These are phyloP conservation scores for Drosophila bipectinata DNA, from an alignment of 1,140 invertebrate species.

Conservation along the genomic window DNA sequence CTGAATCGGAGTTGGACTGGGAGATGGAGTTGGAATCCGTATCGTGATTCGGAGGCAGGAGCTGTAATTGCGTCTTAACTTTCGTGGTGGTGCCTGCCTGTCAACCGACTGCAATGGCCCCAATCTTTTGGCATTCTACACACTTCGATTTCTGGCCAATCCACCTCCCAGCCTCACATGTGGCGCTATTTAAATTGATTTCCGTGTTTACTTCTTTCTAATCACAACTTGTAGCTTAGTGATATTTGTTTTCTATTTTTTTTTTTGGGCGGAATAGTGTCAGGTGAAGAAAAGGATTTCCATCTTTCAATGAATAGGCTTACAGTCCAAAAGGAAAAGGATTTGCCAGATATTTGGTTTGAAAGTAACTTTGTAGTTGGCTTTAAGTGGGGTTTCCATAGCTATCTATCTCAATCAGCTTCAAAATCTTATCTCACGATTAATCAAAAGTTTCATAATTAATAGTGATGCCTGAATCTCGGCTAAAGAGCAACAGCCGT, in stretches of 20 bases:
- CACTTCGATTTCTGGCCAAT: constrained; percentile 24
- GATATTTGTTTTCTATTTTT: constrained; percentile 1
- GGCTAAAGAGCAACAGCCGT: constrained; percentile 14
- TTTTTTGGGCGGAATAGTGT: neutral
- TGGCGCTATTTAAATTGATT: constrained; percentile 55
- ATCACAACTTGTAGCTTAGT: constrained; percentile 8
- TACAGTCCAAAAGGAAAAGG: constrained; percentile 1
- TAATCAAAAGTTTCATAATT: constrained; percentile 36
- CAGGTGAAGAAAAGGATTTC: constrained; percentile 11
- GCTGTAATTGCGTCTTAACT: constrained; percentile 61
- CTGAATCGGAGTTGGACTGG: neutral
- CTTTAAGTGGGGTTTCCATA: neutral
- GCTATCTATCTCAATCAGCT: neutral
- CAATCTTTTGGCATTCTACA: constrained; percentile 31
- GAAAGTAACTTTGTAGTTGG: neutral
- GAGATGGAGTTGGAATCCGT: neutral
- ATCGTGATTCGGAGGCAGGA: constrained; percentile 11
- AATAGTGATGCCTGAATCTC: constrained; percentile 22
- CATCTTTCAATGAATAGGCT: constrained; percentile 18
- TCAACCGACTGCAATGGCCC: constrained; percentile 37
- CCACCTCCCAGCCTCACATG: constrained; percentile 34
- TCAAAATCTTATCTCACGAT: constrained; percentile 6
- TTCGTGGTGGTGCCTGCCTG: constrained; percentile 45
- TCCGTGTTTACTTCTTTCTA: constrained; percentile 19
- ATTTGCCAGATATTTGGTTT: constrained; percentile 3